Evolutionary conservation across 2,888 invertebrate species (phyloP).

Genomic region (Xylota sylvarum): DNA sequence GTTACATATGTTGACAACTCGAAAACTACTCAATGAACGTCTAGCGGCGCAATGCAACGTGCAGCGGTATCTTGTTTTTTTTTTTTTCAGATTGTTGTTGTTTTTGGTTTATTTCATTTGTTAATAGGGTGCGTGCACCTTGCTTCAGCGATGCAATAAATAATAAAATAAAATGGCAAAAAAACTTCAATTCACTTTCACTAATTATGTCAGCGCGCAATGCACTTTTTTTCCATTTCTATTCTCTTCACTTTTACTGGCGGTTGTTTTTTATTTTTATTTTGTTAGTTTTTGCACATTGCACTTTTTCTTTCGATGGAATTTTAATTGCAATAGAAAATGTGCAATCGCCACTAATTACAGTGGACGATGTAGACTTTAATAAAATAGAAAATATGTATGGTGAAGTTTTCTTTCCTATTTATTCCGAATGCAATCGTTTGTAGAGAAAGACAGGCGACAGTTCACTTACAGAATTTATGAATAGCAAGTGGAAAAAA

Average conservation of each 20-base stretch:
- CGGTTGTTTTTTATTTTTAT: conserved; percentile 29
- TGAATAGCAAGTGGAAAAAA: neutral
- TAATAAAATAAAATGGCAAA: conserved; percentile 48
- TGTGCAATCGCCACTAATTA: conserved; percentile 61
- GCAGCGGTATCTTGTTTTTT: conserved; percentile 17
- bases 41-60: conserved; percentile 8
- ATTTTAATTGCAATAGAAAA: conserved; percentile 74
- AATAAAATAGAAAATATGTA: conserved; percentile 14
- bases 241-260: conserved; percentile 34
- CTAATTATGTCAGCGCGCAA: conserved; percentile 72
- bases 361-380: conserved; percentile 9
- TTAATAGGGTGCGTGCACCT: conserved; percentile 60
- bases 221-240: conserved; percentile 26
- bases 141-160: conserved; percentile 43
- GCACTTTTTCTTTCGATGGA: conserved; percentile 74
- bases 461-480: neutral
- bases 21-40: conserved; percentile 45
- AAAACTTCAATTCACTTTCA: conserved; percentile 69
- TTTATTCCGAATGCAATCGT: neutral
- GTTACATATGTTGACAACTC: conserved; percentile 51
- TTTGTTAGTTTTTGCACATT: conserved; percentile 23
- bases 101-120: conserved; percentile 59
- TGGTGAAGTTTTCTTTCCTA: neutral
- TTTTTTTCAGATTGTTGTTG: neutral
- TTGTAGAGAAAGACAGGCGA: conserved; percentile 6